A percentile compares a stretch with the other conserved stretches of the same genome.
These are phyloP conservation scores for Polydrusus cervinus DNA, from an alignment of 2,888 invertebrate species.

Conservation along the genomic window DNA sequence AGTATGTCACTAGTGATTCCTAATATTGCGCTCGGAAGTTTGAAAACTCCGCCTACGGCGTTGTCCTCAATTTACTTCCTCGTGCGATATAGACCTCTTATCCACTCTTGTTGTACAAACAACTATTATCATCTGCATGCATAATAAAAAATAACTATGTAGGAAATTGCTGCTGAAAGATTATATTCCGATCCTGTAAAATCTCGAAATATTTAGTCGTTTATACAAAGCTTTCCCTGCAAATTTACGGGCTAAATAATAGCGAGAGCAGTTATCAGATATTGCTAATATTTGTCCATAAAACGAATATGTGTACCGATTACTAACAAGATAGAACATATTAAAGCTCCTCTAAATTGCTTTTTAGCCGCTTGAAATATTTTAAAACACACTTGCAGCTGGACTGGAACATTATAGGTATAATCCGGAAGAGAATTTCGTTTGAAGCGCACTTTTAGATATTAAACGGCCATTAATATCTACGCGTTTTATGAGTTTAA, in stretches of 20 bases:
- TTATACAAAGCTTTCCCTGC: constrained; percentile 27
- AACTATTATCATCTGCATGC: not conserved
- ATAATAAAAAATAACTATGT: too few species aligned
- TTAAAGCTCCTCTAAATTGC: constrained; percentile 55
- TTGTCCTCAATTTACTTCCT: too few species aligned
- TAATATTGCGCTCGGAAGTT: too few species aligned
- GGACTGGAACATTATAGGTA: constrained; percentile 35
- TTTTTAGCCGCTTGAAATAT: constrained; percentile 52
- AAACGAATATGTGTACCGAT: constrained; percentile 59
- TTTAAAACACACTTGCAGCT: constrained; percentile 50
- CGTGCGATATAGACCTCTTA: too few species aligned
- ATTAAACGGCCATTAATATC: constrained; percentile 22
- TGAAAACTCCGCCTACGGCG: too few species aligned
- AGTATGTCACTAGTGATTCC: too few species aligned
- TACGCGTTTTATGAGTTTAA: not conserved
- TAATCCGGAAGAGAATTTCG: constrained; percentile 47
- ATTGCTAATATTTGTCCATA: constrained; percentile 60
- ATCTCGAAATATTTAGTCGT: constrained; percentile 23
- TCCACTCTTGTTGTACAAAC: too few species aligned
- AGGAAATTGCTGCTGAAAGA: not conserved
- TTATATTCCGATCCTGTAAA: constrained; percentile 20
- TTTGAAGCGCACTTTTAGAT: constrained; percentile 34
- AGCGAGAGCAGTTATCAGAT: constrained; percentile 55
- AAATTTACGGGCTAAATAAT: constrained; percentile 54
- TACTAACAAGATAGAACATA: constrained; percentile 55